Percentiles rank a stretch among this genome's conserved stretches.
Evolutionary conservation across 2,797 vertebrate genomes (phyloP).

Genomic region (Pterois miles): DNA sequence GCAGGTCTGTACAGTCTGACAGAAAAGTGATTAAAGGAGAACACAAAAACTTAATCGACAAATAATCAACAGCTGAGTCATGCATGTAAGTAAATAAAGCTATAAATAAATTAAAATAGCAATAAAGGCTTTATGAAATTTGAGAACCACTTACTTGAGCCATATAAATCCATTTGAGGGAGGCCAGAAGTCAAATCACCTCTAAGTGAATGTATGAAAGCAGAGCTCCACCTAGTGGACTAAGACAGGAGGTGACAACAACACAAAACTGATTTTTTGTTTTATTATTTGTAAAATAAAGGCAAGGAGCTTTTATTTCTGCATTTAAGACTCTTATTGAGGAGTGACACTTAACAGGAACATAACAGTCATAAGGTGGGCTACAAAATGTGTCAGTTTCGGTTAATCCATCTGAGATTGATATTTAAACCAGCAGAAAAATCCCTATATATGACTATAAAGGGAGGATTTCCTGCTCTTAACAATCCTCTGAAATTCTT

Average conservation of each 20-base stretch:
- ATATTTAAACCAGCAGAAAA: neutral
- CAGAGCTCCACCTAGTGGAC: conserved; percentile 63
- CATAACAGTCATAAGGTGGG: neutral
- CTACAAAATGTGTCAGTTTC: conserved; percentile 13
- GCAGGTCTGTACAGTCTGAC: neutral
- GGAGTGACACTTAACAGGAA: conserved; percentile 12
- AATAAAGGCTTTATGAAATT: neutral
- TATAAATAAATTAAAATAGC: neutral
- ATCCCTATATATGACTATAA: no score
- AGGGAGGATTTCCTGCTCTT: neutral
- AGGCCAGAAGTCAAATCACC: neutral
- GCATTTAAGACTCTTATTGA: neutral
- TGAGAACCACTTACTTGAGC: neutral
- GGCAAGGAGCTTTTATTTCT: neutral
- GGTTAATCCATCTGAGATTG: neutral
- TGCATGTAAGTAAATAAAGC: neutral
- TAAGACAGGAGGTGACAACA: neutral
- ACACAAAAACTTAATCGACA: neutral
- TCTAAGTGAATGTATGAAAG: conserved; percentile 5
- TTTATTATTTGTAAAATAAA: conserved; percentile 41
- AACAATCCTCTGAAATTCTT: neutral
- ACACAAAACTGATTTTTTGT: neutral
- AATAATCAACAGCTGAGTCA: neutral
- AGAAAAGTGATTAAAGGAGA: neutral
- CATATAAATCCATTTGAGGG: neutral